Conservation (phyloP, 64 coral and sea anemone species). For the Cladopsammia gracilis region DNA sequence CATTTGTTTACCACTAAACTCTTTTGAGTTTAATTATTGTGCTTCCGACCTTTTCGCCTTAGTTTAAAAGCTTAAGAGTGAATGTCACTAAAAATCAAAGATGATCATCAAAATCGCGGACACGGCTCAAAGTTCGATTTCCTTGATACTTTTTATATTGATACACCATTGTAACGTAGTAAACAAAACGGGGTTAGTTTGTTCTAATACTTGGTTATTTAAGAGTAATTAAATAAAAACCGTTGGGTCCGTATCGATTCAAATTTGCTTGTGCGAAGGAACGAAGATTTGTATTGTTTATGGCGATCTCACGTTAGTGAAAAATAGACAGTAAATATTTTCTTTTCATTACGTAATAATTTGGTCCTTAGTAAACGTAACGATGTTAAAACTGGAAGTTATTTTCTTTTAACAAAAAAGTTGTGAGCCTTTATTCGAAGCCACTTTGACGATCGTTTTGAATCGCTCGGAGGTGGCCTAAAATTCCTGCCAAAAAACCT, state of each 20-base stretch:
- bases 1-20: too few relatives aligned
- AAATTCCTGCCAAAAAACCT: not conserved
- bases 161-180: conserved; percentile 19
- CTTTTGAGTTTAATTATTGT: too few relatives aligned
- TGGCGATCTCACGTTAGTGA: not conserved
- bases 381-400: not conserved
- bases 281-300: not conserved
- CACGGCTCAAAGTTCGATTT: conserved; percentile 47
- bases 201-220: conserved; percentile 34
- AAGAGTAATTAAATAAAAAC: conserved; percentile 58
- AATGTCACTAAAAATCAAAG: conserved; percentile 58
- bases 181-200: conserved; percentile 42
- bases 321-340: not conserved
- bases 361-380: not conserved
- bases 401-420: not conserved
- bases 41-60: too few relatives aligned
- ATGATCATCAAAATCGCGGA: conserved; percentile 47
- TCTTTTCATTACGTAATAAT: not conserved
- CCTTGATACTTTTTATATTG: conserved; percentile 47
- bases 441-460: not conserved
- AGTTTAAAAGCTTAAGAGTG: too few relatives aligned
- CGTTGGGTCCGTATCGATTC: conserved; percentile 3
- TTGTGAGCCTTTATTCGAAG: not conserved
- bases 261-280: not conserved
- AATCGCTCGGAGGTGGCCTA: not conserved